Evolutionary conservation across 1,140 invertebrate species (phyloP).

Genomic region (Liolophura sinensis): DNA sequence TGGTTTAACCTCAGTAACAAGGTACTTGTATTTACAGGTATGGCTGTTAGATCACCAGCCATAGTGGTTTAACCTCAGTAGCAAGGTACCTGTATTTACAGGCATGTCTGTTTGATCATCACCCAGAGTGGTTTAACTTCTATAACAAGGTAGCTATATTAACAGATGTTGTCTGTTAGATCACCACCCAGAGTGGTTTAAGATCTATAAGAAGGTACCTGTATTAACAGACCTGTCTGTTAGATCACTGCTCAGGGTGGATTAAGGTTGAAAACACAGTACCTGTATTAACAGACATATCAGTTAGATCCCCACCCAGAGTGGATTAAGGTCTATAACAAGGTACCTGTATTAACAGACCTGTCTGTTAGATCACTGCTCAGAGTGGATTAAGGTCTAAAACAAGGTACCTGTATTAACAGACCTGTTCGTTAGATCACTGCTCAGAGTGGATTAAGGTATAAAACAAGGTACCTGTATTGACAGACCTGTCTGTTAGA

Average conservation of each 20-base stretch:
- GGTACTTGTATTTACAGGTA: not conserved
- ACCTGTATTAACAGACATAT: no score
- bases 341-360: conserved; percentile 62
- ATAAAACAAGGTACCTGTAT: no score
- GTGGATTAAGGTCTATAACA: conserved; percentile 99
- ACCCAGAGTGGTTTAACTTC: not conserved
- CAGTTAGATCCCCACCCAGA: conserved; percentile 99
- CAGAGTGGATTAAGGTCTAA: not conserved
- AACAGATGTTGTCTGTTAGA: not conserved
- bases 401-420: not conserved
- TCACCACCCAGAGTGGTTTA: not conserved
- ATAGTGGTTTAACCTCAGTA: not conserved
- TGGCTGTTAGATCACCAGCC: not conserved
- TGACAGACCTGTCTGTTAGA: no score
- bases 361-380: not conserved
- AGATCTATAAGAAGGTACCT: no score
- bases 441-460: not conserved
- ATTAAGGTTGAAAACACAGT: no score
- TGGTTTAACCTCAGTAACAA: not conserved
- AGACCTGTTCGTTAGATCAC: not conserved
- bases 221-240: no score
- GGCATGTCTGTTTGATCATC: not conserved
- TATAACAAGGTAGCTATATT: no score
- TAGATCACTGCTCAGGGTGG: no score
- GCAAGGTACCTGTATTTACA: not conserved